Conservation (phyloP, 2,113 vertebrate genomes). For the Silurus meridionalis region DNA sequence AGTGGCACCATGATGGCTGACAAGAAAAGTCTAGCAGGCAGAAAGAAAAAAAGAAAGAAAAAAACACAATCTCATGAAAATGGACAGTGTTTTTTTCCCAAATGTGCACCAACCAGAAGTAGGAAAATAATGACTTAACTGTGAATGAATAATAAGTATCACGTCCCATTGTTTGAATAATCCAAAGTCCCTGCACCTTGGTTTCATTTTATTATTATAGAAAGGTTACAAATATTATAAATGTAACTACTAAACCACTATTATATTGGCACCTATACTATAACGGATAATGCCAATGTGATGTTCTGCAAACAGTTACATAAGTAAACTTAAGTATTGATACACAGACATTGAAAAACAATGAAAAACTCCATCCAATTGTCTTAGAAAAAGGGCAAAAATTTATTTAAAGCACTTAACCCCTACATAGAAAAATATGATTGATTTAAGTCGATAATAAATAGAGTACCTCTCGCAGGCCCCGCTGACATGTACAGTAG, state of each 20-base stretch:
- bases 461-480: conserved; percentile 73
- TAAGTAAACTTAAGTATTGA: not conserved
- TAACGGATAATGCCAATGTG: too few relatives aligned
- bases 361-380: not conserved
- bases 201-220: not conserved
- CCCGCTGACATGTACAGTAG: conserved; percentile 65
- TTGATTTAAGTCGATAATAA: conserved; percentile 79
- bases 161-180: not conserved
- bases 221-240: not conserved
- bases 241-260: not conserved
- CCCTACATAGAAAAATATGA: conserved; percentile 81
- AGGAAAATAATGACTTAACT: not conserved
- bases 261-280: not conserved
- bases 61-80: not conserved
- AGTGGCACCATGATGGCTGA: not conserved
- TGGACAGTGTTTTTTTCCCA: not conserved
- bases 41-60: not conserved
- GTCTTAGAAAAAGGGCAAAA: conserved; percentile 70
- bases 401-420: conserved; percentile 79
- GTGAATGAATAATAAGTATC: not conserved
- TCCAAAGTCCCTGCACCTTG: not conserved
- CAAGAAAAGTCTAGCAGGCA: not conserved
- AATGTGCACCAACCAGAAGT: not conserved
- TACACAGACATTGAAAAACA: not conserved
- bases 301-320: not conserved